A percentile compares a stretch with the other conserved stretches of the same genome.
Conservation (phyloP, 2,797 vertebrate species). For the Pseudomugil tenellus region DNA sequence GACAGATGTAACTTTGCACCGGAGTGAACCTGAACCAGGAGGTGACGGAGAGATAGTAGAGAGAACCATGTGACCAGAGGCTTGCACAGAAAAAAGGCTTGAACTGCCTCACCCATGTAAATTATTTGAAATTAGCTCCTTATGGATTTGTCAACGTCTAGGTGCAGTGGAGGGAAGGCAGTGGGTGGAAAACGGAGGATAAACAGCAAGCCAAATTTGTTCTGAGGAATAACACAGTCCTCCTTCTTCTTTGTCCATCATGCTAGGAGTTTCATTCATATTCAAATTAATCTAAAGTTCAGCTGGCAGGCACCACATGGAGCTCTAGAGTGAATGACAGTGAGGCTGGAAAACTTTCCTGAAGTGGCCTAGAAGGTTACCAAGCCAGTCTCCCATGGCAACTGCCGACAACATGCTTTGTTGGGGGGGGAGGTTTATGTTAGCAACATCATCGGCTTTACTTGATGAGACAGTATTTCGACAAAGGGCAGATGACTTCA, state of each 20-base stretch:
- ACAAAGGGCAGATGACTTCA: constrained; percentile 58
- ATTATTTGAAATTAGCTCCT: constrained; percentile 65
- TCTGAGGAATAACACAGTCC: constrained; percentile 43
- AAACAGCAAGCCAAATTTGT: constrained; percentile 39
- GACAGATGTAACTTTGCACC: constrained; percentile 53
- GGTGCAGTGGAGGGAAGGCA: constrained; percentile 30
- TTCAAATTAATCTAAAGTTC: constrained; percentile 57
- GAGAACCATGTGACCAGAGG: constrained; percentile 39
- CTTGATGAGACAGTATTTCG: constrained; percentile 52
- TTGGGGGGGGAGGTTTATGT: constrained; percentile 12
- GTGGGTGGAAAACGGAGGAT: not conserved
- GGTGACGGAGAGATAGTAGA: constrained; percentile 13
- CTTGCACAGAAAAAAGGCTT: constrained; percentile 31
- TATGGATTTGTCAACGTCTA: constrained; percentile 39
- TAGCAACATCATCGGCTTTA: constrained; percentile 31
- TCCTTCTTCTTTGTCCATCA: constrained; percentile 46
- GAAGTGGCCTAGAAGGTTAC: constrained; percentile 40
- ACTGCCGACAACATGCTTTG: constrained; percentile 24
- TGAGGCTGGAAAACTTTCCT: constrained; percentile 36
- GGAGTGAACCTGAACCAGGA: constrained; percentile 42
- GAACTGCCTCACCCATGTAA: constrained; percentile 36
- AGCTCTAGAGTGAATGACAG: constrained; percentile 31
- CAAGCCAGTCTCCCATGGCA: constrained; percentile 39
- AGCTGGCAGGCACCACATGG: constrained; percentile 35
- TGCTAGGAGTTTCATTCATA: constrained; percentile 54